phyloP scores from a whole-genome alignment of 2,888 invertebrate genomes.

The Pseudococcus jackbeardsleyi region DNA sequence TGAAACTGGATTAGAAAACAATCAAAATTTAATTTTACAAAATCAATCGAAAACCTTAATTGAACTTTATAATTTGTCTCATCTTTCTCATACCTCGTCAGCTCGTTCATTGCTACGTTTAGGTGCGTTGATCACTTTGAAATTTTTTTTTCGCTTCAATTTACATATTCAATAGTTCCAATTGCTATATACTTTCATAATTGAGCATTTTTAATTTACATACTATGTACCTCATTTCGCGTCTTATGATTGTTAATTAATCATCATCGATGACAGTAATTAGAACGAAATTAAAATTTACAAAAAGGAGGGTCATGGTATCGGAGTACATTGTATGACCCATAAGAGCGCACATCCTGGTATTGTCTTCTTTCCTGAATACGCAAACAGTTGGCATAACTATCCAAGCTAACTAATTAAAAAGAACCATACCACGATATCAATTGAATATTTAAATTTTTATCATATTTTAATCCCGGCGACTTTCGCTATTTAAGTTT shows the following conservation, averaged over 20 bases:
- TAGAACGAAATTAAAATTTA: slow-evolving; percentile 65
- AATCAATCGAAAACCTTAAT: too few relatives aligned
- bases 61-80: too few relatives aligned
- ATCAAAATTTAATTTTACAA: too few relatives aligned
- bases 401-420: slow-evolving; percentile 57
- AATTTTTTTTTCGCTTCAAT: neutral
- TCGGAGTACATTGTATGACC: slow-evolving; percentile 61
- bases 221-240: slow-evolving; percentile 45
- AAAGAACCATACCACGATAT: slow-evolving; percentile 31
- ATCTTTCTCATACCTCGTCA: too few relatives aligned
- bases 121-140: neutral
- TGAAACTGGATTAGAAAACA: too few relatives aligned
- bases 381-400: slow-evolving; percentile 60
- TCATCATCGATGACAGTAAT: slow-evolving; percentile 64
- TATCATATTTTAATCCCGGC: neutral
- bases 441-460: slow-evolving; percentile 62
- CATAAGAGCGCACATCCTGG: slow-evolving; percentile 60
- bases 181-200: slow-evolving; percentile 38
- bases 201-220: slow-evolving; percentile 47
- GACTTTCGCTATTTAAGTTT: neutral
- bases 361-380: slow-evolving; percentile 62
- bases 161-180: slow-evolving; percentile 49
- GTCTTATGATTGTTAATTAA: slow-evolving; percentile 59
- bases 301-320: slow-evolving; percentile 61
- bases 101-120: neutral